These are phyloP conservation scores for Furcula furcula DNA, from an alignment of 2,888 invertebrate species.

Conservation along the genomic window DNA sequence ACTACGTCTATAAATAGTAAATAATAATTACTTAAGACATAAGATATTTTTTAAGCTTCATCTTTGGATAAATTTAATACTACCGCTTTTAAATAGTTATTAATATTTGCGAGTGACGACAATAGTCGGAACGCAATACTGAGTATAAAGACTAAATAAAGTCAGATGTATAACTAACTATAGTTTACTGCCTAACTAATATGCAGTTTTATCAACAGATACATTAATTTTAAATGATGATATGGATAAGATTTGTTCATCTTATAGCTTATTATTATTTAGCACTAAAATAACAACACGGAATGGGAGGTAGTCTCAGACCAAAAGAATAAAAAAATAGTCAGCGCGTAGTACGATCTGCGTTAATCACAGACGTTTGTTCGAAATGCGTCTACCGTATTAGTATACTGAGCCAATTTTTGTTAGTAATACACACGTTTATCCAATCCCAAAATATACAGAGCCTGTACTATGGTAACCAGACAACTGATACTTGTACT, in stretches of 20 bases:
- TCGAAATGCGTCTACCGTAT: too few species aligned
- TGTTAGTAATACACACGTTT: too few species aligned
- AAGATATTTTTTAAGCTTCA: constrained; percentile 30
- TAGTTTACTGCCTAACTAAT: constrained; percentile 15
- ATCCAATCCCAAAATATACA: too few species aligned
- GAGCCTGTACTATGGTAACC: too few species aligned
- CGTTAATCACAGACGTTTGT: too few species aligned
- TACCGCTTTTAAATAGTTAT: constrained; percentile 9
- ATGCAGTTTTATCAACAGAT: constrained; percentile 16
- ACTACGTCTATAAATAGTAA: constrained; percentile 12
- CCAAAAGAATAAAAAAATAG: too few species aligned
- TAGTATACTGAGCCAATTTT: too few species aligned
- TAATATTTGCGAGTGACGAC: not conserved
- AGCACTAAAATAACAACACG: not conserved
- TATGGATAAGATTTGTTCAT: constrained; percentile 24
- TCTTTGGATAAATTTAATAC: constrained; percentile 46
- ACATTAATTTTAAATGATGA: constrained; percentile 24
- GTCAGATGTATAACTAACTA: constrained; percentile 6
- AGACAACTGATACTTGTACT: too few species aligned
- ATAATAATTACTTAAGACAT: constrained; percentile 21
- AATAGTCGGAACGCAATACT: not conserved
- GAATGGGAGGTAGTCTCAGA: too few species aligned
- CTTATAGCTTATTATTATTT: constrained; percentile 4
- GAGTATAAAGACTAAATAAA: constrained; percentile 9
- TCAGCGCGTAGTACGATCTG: too few species aligned